Conservation (phyloP, 64 coral and sea anemone species). For the Platygyra sinensis region DNA sequence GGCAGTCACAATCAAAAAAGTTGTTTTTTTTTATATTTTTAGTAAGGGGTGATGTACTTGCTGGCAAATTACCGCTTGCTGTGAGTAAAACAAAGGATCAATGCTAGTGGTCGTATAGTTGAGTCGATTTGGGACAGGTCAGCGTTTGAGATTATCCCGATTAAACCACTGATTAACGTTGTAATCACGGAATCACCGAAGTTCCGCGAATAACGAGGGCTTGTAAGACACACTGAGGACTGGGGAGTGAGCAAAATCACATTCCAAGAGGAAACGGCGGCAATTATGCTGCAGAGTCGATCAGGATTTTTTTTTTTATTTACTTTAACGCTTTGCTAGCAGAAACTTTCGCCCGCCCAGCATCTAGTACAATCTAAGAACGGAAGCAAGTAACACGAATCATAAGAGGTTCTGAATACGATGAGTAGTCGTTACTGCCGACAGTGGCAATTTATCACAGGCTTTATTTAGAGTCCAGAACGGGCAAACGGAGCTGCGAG, state of each 20-base stretch:
- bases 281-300: not conserved
- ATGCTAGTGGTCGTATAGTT: not conserved
- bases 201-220: not conserved
- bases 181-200: conserved; percentile 6
- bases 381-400: not conserved
- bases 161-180: not conserved
- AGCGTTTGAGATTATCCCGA: not conserved
- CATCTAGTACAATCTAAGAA: not conserved
- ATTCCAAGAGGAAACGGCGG: not conserved
- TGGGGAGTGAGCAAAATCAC: not conserved
- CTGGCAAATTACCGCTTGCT: conserved; percentile 12
- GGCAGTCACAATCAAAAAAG: not conserved
- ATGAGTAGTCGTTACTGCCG: not conserved
- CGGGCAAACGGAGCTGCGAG: too few species aligned
- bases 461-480: too few species aligned
- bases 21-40: not conserved
- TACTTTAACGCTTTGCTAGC: not conserved
- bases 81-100: not conserved
- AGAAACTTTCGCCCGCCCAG: not conserved
- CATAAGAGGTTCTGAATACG: not conserved
- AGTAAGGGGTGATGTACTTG: not conserved
- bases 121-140: not conserved
- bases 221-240: not conserved
- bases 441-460: not conserved
- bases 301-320: not conserved